Evolutionary conservation across 2,113 vertebrate species (phyloP), one percentile per base, ranked within the genome.

Genomic region (Galbula dea): DNA sequence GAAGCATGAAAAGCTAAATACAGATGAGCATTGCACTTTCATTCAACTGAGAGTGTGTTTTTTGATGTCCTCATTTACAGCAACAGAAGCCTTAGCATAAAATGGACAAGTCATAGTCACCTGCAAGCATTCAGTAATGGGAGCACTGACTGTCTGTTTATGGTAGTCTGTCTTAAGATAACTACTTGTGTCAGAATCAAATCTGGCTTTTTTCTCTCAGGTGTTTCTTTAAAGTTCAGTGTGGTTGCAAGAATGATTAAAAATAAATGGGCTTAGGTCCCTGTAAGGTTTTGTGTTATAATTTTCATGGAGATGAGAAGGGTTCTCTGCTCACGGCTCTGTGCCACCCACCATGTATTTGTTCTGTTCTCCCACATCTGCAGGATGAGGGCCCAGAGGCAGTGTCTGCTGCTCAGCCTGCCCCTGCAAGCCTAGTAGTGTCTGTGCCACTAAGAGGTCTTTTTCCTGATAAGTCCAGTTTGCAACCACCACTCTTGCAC

Each of bases 341-440:
- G 24, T 36, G 52, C 13, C 45, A 23, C 59, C 69, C 39, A 24
- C 51, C 58, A 57, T 11, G 27, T 4, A 1, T n/a, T 30, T 36
- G n/a, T n/a, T n/a, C n/a, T 59, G 32, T 11, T 59, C 15, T 11
- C 45, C 27, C 41, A n/a, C 0, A 0, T 6, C 15, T 24, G 11
- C 22, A 4, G 52, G 51, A 32, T 1, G 0, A 32, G 18, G 6
- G 10, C 24, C 49, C 23, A 19, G 26, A 26, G 29, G 24, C 62
- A 69, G 27, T 0, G 0, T 4, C 29, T 41, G 51, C 29, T 59
- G 7, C 39, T 87, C 45, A 29, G 6, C 7, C 21, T 72, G 37
- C 17, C 19, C 41, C 29, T 66, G 24, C n/a, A 22, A 75, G 32
- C 4, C 15, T 16, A 52, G 3, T 13, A 23, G 23, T 1, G 0